These are phyloP conservation scores for Rhincodon typus DNA, from an alignment of 2,797 vertebrate genomes.

Conservation along the genomic window DNA sequence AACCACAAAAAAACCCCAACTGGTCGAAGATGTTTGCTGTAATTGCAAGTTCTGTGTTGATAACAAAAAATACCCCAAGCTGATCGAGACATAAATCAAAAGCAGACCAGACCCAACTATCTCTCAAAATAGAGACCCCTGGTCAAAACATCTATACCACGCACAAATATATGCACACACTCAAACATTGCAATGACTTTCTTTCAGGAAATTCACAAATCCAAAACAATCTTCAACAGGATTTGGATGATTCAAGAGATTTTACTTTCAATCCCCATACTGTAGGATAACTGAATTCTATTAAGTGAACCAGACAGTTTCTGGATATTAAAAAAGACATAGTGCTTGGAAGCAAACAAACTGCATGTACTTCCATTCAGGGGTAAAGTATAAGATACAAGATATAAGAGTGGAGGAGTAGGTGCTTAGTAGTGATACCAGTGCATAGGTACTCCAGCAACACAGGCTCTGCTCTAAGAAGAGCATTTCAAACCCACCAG, in stretches of 20 bases:
- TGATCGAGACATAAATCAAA: background rate
- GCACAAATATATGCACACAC: background rate
- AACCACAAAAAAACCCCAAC: background rate
- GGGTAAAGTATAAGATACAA: too few relatives aligned
- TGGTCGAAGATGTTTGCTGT: background rate
- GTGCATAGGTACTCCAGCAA: too few relatives aligned
- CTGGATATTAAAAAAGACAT: too few relatives aligned
- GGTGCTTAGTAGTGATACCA: too few relatives aligned
- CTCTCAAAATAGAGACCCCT: background rate
- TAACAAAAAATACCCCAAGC: background rate
- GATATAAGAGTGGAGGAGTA: too few relatives aligned
- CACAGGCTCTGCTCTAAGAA: too few relatives aligned
- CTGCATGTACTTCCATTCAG: too few relatives aligned
- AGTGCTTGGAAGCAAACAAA: too few relatives aligned
- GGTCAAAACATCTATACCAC: background rate
- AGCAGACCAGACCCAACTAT: background rate
- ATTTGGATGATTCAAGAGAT: background rate
- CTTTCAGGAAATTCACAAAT: background rate
- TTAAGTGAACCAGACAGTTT: too few relatives aligned
- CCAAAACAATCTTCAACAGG: background rate
- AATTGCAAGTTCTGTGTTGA: background rate
- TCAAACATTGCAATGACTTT: background rate
- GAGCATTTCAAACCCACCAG: too few relatives aligned
- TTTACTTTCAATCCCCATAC: background rate
- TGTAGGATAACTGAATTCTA: background rate